Evolutionary conservation across 2,888 invertebrate genomes (phyloP).

Genomic region (Lepidocyrtinus sp.): DNA sequence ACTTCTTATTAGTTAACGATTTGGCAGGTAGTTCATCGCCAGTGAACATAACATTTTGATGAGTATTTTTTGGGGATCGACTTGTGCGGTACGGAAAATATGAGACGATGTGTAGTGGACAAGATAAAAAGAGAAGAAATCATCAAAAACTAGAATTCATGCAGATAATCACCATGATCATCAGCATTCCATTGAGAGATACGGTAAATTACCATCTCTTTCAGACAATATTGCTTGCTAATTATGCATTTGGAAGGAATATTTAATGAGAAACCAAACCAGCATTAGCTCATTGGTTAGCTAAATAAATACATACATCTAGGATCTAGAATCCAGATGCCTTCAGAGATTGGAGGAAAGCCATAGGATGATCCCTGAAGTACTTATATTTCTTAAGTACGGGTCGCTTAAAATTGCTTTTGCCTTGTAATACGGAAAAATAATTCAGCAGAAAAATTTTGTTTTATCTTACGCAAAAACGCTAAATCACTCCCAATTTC

Average conservation of each 20-base stretch:
- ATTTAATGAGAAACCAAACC: conserved; percentile 35
- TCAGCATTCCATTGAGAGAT: conserved; percentile 58
- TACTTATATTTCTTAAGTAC: too few species aligned
- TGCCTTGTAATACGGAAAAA: too few species aligned
- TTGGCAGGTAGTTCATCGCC: conserved; percentile 4
- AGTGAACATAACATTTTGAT: conserved; percentile 22
- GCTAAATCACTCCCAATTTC: too few species aligned
- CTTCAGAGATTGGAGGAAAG: too few species aligned
- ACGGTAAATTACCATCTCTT: conserved; percentile 59
- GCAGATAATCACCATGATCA: conserved; percentile 30
- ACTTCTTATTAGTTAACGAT: conserved; percentile 1
- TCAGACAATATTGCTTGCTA: conserved; percentile 59
- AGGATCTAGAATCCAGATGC: too few species aligned
- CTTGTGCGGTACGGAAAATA: conserved; percentile 55
- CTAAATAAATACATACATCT: too few species aligned
- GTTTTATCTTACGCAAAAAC: too few species aligned
- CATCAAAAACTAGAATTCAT: conserved; percentile 19
- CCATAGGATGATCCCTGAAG: too few species aligned
- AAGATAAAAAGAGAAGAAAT: conserved; percentile 53
- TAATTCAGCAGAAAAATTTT: too few species aligned
- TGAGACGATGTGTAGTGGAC: conserved; percentile 34
- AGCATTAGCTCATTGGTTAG: not conserved
- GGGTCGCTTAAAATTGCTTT: too few species aligned
- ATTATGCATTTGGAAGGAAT: conserved; percentile 57
- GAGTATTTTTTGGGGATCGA: conserved; percentile 39